These are phyloP conservation scores for Madoqua kirkii DNA, from an alignment of 2,113 vertebrate genomes.

Conservation along the genomic window DNA sequence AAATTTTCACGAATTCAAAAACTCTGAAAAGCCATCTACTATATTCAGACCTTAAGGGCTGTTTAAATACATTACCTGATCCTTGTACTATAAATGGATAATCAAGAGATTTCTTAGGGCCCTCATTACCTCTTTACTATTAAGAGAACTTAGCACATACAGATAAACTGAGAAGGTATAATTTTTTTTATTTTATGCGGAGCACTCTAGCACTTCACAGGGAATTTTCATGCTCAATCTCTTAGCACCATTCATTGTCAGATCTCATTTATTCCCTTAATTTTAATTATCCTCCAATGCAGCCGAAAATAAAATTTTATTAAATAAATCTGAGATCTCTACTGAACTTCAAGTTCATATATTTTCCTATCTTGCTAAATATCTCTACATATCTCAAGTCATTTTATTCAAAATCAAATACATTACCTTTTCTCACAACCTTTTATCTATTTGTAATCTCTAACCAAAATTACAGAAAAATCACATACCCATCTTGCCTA, in stretches of 20 bases:
- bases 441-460: not conserved
- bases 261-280: not conserved
- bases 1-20: not conserved
- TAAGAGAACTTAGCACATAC: not conserved
- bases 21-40: not conserved
- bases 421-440: not conserved
- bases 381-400: not conserved
- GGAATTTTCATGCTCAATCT: not conserved
- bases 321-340: not conserved
- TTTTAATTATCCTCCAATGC: not conserved
- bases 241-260: not conserved
- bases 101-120: not conserved
- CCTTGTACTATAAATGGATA: not conserved
- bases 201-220: not conserved
- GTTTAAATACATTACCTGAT: not conserved
- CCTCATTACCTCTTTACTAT: not conserved
- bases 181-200: not conserved
- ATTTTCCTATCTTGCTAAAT: not conserved
- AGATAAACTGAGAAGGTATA: not conserved
- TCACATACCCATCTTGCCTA: not conserved
- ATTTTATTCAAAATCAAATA: constrained; percentile 20
- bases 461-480: not conserved
- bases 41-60: not conserved
- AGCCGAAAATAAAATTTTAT: not conserved
- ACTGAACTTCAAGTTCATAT: not conserved